Conservation (phyloP, 1,140 invertebrate genomes). For the Pogonomyrmex californicus region DNA sequence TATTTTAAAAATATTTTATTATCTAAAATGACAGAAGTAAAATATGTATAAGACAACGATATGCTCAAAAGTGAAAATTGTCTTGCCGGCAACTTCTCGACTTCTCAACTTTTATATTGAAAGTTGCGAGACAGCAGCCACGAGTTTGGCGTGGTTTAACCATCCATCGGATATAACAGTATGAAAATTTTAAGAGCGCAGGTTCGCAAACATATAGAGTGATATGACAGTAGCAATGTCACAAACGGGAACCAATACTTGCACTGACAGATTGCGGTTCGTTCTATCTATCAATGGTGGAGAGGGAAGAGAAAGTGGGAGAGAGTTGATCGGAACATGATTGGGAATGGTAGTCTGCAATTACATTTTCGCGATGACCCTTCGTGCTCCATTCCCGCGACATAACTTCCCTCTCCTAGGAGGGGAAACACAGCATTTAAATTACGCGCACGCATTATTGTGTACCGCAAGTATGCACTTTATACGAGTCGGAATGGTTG, state of each 20-base stretch:
- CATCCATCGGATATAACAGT: conserved; percentile 4
- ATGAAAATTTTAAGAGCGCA: conserved; percentile 60
- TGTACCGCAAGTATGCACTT: conserved; percentile 11
- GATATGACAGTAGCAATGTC: conserved; percentile 48
- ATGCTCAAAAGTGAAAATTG: conserved; percentile 14
- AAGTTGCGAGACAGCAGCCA: background rate
- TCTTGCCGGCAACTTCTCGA: background rate
- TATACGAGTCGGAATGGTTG: conserved; percentile 3
- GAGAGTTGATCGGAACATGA: conserved; percentile 4
- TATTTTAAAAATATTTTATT: background rate
- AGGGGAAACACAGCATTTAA: conserved; percentile 60
- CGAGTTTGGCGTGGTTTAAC: background rate
- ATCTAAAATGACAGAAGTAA: background rate
- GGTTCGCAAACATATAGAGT: background rate
- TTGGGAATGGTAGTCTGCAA: conserved; percentile 53
- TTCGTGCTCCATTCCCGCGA: conserved; percentile 20
- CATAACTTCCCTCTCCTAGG: background rate
- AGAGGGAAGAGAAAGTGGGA: background rate
- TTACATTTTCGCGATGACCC: conserved; percentile 68
- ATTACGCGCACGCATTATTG: conserved; percentile 63
- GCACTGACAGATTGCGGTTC: conserved; percentile 59
- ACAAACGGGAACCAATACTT: conserved; percentile 42
- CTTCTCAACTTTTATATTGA: background rate
- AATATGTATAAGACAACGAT: conserved; percentile 26
- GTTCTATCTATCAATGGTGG: background rate